phyloP scores from a whole-genome alignment of 2,113 vertebrate species.

The Ammodytes dubius region DNA sequence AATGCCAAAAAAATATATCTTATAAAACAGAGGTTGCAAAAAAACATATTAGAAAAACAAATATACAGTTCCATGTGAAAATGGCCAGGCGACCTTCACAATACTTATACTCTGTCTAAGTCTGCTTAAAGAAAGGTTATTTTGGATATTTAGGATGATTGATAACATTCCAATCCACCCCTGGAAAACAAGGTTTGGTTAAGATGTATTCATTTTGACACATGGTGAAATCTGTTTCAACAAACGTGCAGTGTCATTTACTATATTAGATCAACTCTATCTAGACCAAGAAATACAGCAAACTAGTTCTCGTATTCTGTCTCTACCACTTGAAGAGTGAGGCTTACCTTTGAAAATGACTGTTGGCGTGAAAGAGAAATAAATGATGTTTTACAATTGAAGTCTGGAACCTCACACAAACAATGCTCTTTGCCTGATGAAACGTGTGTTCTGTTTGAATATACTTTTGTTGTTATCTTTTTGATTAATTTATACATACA shows the following conservation, averaged over 20 bases:
- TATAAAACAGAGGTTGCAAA: no score
- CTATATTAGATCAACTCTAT: neutral
- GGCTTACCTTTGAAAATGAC: slow-evolving; percentile 78
- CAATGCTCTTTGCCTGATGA: slow-evolving; percentile 11
- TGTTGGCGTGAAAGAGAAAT: slow-evolving; percentile 79
- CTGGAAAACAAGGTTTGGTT: neutral
- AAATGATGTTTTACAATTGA: slow-evolving; percentile 62
- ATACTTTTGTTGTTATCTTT: neutral
- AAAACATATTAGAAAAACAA: no score
- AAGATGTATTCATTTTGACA: neutral
- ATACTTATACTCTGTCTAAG: neutral
- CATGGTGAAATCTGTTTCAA: neutral
- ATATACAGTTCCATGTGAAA: neutral
- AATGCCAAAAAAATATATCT: no score
- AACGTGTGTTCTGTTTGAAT: neutral
- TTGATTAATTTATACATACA: neutral
- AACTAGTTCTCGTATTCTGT: neutral
- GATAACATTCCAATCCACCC: neutral
- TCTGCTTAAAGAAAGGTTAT: neutral
- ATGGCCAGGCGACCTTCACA: neutral
- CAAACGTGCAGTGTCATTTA: neutral
- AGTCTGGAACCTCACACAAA: slow-evolving; percentile 37
- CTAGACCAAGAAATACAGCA: neutral
- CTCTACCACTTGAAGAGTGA: slow-evolving; percentile 53
- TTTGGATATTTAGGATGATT: neutral